Percentiles rank a stretch among this genome's conserved stretches.
These are phyloP conservation scores for Trididemnum clinides DNA, from an alignment of 23 tunicate genomes.

Conservation along the genomic window DNA sequence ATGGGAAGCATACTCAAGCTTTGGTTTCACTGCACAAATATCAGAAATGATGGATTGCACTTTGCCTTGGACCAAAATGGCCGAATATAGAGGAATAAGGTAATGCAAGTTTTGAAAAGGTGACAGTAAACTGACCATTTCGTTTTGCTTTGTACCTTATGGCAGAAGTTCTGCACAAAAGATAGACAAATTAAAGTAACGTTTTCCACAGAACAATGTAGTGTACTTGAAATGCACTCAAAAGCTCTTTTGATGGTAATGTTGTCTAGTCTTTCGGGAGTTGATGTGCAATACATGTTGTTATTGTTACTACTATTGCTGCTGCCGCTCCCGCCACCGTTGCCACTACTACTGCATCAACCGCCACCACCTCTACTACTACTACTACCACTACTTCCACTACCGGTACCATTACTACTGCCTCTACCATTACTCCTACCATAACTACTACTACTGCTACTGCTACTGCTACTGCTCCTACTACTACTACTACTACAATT, in stretches of 20 bases:
- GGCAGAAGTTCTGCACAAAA: no score
- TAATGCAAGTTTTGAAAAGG: no score
- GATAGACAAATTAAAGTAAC: no score
- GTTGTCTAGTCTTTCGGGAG: no score
- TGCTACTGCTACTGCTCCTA: slow-evolving; percentile 13
- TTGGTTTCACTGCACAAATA: slow-evolving; percentile 21
- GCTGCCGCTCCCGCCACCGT: neutral
- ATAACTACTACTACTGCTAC: neutral
- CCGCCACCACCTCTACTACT: neutral
- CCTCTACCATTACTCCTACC: neutral
- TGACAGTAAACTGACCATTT: no score
- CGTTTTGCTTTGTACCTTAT: no score
- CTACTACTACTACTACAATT: slow-evolving; percentile 19
- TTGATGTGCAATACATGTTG: no score
- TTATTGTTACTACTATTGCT: neutral
- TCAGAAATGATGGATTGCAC: slow-evolving; percentile 66
- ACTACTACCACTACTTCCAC: neutral
- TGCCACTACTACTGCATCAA: slow-evolving; percentile 1
- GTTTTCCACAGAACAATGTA: no score
- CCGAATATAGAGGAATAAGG: slow-evolving; percentile 67
- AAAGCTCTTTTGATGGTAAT: no score
- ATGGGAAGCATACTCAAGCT: slow-evolving; percentile 57
- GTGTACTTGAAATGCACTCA: no score
- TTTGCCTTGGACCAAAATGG: slow-evolving; percentile 63
- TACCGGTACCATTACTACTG: neutral